Evolutionary conservation across 2,888 invertebrate species (phyloP).

Genomic region (Thumatha senex): DNA sequence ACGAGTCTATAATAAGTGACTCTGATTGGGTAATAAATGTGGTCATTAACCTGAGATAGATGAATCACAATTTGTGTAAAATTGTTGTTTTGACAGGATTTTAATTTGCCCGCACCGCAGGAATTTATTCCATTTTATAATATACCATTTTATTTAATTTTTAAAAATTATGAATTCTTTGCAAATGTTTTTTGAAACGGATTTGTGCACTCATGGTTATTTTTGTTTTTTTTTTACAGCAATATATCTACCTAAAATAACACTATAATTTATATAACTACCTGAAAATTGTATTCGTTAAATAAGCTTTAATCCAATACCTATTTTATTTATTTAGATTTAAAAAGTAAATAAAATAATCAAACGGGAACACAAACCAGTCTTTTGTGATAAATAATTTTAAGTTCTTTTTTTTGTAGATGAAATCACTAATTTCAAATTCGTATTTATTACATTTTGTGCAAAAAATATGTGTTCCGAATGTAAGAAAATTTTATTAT

Average conservation of each 20-base stretch:
- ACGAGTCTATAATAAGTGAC: slow-evolving; percentile 8
- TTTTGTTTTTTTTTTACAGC: too few species aligned
- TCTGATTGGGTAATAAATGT: slow-evolving; percentile 35
- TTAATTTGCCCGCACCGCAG: too few species aligned
- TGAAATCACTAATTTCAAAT: slow-evolving; percentile 36
- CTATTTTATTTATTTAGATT: slow-evolving; percentile 64
- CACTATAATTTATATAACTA: slow-evolving; percentile 8
- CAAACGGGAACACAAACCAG: slow-evolving; percentile 70
- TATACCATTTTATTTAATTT: too few species aligned
- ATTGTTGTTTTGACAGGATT: not conserved
- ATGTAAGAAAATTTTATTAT: slow-evolving; percentile 31
- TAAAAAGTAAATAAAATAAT: slow-evolving; percentile 41
- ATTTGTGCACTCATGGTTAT: not conserved
- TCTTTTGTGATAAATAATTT: slow-evolving; percentile 79
- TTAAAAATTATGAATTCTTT: too few species aligned
- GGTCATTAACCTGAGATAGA: slow-evolving; percentile 18
- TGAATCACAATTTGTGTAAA: slow-evolving; percentile 33
- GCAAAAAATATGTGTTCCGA: slow-evolving; percentile 54
- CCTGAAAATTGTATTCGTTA: slow-evolving; percentile 44
- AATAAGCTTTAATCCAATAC: slow-evolving; percentile 69
- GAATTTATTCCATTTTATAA: too few species aligned
- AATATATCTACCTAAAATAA: too few species aligned
- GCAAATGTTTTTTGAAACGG: too few species aligned
- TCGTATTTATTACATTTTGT: slow-evolving; percentile 49
- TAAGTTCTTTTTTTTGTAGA: slow-evolving; percentile 54